Evolutionary conservation across 2,888 invertebrate species (phyloP), one percentile per base, ranked within the genome.

Genomic region (Parnassius glacialis): DNA sequence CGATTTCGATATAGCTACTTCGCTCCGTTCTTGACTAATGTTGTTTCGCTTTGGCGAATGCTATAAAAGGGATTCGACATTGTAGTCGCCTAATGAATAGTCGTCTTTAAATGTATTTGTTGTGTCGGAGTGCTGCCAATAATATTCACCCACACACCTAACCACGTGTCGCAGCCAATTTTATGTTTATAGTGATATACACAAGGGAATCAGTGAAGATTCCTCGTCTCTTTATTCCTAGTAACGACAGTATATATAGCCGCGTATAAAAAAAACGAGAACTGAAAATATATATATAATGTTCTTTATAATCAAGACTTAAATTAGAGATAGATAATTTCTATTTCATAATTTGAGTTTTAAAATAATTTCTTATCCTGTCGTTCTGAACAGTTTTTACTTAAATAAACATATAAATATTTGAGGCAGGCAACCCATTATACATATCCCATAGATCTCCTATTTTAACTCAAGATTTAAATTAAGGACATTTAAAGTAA

Each of bases 71-170:
- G 42, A 50, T 62, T 52, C 34, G 44, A 62, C 48, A 45, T 48
- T 42, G 51, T 65, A 67, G 75, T 82, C 80, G 79, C 64, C 60
- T 69, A 65, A 70, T 83, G 85, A 79, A 80, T 83, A 69, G 81
- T 66, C 44, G 68, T 72, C 76, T 78, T 82, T 71, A 80, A 66
- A 66, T 76, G 72, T 74, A 74, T 81, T 84, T 76, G 80, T 81
- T 78, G 83, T 80, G 82, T 78, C 81, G 78, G 78, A 76, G 80
- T 81, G 83, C 83, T 86, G 86, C 85, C 87, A 87, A 88, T 89
- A 87, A 86, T 87, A 85, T 85, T 84, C 86, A 86, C 90, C 81
- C 87, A 89, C 89, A 87, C 90, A 85, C 73, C 75, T 78, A 80
- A 78, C 74, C 57, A 57, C 76, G 81, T 80, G 82, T 84, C 80